These are phyloP conservation scores for Hapalemur alaotrensis DNA, from an alignment of 2,797 vertebrate species.

Conservation along the genomic window DNA sequence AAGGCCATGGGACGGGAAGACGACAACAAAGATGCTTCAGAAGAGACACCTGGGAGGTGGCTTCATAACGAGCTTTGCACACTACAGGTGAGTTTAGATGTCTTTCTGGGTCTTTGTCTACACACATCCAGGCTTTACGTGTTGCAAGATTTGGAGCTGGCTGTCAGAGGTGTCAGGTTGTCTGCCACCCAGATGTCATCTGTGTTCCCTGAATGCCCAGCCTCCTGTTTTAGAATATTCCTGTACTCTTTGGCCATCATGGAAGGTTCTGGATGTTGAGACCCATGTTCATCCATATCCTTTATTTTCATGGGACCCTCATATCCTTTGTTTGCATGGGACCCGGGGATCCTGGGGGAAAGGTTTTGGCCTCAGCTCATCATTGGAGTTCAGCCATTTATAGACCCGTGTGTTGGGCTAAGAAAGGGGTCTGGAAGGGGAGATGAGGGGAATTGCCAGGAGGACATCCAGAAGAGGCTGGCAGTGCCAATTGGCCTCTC, in stretches of 20 bases:
- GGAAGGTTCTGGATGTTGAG: background rate
- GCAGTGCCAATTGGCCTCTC: fast-evolving
- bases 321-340: background rate
- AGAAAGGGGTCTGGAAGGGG: background rate
- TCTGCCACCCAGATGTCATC: background rate
- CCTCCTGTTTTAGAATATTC: background rate
- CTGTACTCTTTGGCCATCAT: background rate
- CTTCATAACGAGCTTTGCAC: background rate
- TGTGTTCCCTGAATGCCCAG: background rate
- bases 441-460: background rate
- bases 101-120: background rate
- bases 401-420: background rate
- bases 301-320: background rate
- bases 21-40: background rate
- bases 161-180: background rate
- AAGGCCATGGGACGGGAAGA: background rate
- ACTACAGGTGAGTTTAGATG: background rate
- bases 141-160: background rate
- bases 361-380: background rate
- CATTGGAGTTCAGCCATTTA: background rate
- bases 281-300: background rate
- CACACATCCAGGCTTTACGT: background rate
- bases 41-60: background rate
- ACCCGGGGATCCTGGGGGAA: background rate
- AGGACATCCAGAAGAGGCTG: background rate